Evolutionary conservation across 2,113 vertebrate species (phyloP).

Genomic region (Sylvia atricapilla): DNA sequence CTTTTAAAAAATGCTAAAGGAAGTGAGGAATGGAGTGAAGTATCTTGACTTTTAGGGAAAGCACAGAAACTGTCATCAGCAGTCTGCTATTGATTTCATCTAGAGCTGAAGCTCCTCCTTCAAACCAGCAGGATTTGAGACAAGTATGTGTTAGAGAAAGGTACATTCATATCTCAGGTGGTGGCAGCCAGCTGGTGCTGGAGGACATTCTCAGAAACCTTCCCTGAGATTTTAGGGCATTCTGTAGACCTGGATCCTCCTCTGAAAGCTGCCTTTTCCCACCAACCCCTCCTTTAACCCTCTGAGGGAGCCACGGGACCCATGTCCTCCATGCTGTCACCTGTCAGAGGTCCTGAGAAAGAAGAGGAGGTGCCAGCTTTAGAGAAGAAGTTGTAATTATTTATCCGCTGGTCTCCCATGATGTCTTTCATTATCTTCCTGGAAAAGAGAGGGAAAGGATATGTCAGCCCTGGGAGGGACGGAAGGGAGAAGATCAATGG

Average conservation of each 20-base stretch:
- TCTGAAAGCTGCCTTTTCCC: background rate
- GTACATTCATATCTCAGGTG: background rate
- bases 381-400: constrained; percentile 62
- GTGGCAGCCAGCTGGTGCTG: background rate
- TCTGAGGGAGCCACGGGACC: background rate
- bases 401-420: constrained; percentile 46
- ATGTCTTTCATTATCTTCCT: constrained; percentile 47
- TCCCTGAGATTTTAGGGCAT: background rate
- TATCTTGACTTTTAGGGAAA: background rate
- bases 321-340: background rate
- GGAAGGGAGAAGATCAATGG: background rate
- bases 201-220: background rate
- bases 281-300: background rate
- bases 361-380: constrained; percentile 45
- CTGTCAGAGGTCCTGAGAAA: constrained; percentile 66
- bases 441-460: background rate
- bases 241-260: background rate
- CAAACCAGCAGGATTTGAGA: background rate
- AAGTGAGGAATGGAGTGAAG: background rate
- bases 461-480: background rate
- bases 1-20: background rate
- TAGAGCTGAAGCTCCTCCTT: background rate
- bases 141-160: background rate
- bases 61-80: background rate
- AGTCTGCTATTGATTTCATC: background rate